Base-by-base conservation (phyloP, 1,140 invertebrate genomes). In the Papilio helenus region DNA sequence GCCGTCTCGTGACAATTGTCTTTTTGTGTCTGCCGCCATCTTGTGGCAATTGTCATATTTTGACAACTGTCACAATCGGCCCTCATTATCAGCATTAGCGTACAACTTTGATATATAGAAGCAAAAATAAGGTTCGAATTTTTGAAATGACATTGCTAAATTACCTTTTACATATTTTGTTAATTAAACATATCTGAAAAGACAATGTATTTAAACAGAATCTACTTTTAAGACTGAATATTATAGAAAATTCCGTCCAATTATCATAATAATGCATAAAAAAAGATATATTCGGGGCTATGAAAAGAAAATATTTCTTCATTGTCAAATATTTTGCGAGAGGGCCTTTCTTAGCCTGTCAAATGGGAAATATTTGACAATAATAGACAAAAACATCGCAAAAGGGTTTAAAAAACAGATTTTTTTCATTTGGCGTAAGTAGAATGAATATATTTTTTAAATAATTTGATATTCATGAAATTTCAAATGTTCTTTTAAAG, bases 211-310 rank as follows among this genome's bases (percentile, higher is more conserved):
- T 3, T 20, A 58, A 68, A 68, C 3, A 68, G 61, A 68, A 68
- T 68, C 61, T 68, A 68, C 1, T 68, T 16, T 68, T 68, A 68
- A 68, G 61, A 68, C 61, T 68, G 61, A 68, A 16, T 68, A 29
- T 16, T 68, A 68, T 68, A 68, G 0, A 68, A 68, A 68, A 68
- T 34, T 29, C 61, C 61, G 61, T 68, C 61, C 61, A 68, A 26
- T 68, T 68, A 29, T 68, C 16, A 58, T 23, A n/a, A 58, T 23
- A 23, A 9, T 58, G n/a, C n/a, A 58, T 58, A 58, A 46, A 8
- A 46, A 8, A 10, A 61, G 20, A 2, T n/a, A 20, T 58, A 58
- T 58, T 23, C 18, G 9, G 9, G 18, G 20, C n/a, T 2, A 55
- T 18, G 18, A 4, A 20, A 20, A 9, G n/a, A 20, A 2, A 0